A percentile compares a stretch with the other conserved stretches of the same genome.
phyloP scores from a whole-genome alignment of 2,888 invertebrate species.

The Diabrotica balteata region DNA sequence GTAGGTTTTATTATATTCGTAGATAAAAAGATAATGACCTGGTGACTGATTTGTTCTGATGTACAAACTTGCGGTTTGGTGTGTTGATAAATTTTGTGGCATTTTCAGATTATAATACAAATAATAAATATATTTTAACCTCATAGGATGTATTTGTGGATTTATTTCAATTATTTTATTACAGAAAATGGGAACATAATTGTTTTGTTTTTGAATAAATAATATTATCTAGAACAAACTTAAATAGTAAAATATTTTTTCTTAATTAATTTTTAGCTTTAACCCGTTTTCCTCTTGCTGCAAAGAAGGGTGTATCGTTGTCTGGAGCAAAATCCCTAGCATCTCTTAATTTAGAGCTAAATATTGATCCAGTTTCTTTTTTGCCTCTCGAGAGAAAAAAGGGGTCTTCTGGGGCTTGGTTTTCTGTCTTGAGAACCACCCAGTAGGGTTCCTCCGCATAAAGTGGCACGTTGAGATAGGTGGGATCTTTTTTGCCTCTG shows the following conservation, averaged over 20 bases:
- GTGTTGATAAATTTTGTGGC: slow-evolving; percentile 9
- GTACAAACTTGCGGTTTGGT: slow-evolving; percentile 9
- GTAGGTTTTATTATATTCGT: no score
- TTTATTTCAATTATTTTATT: no score
- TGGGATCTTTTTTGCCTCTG: slow-evolving; percentile 59
- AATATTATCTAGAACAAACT: no score
- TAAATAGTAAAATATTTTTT: no score
- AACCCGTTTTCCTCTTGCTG: slow-evolving; percentile 64
- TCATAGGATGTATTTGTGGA: no score
- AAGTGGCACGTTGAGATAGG: slow-evolving; percentile 56
- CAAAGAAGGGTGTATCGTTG: slow-evolving; percentile 63
- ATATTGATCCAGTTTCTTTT: slow-evolving; percentile 51
- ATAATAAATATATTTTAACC: slow-evolving; percentile 1
- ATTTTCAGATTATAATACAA: not conserved
- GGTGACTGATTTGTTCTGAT: no score
- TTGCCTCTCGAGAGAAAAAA: slow-evolving; percentile 56
- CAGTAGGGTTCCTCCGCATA: slow-evolving; percentile 66
- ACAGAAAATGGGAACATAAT: no score
- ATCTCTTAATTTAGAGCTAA: slow-evolving; percentile 47
- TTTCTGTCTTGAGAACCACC: slow-evolving; percentile 62
- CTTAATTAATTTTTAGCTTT: slow-evolving; percentile 20
- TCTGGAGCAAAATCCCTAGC: slow-evolving; percentile 58
- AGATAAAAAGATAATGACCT: no score
- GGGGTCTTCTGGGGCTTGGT: slow-evolving; percentile 45
- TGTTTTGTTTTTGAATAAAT: not conserved